phyloP scores from a whole-genome alignment of 2,888 invertebrate species.

The Sabellastarte sp. region DNA sequence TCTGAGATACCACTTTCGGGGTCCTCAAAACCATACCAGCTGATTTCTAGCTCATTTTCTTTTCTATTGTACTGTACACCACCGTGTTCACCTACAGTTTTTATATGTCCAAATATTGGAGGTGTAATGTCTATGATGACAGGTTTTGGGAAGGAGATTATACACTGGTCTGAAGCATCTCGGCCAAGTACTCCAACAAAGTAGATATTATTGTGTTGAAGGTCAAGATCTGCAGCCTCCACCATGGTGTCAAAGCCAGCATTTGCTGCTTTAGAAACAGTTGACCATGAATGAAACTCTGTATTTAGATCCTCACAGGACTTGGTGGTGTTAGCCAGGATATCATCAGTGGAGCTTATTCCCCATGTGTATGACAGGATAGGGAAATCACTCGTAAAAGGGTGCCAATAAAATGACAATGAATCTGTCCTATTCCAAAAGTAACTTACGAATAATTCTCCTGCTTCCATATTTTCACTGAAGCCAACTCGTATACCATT shows the following conservation, averaged over 20 bases:
- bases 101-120: not conserved
- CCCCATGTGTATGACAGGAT: not conserved
- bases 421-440: not conserved
- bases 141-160: not conserved
- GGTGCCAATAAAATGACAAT: not conserved
- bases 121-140: not conserved
- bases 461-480: not conserved
- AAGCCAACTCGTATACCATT: constrained; percentile 1
- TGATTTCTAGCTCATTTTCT: not conserved
- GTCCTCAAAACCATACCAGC: not conserved
- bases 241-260: not conserved
- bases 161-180: not conserved
- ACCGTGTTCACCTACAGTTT: not conserved
- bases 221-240: not conserved
- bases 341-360: not conserved
- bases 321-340: not conserved
- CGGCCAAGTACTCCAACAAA: not conserved
- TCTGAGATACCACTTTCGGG: not conserved
- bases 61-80: not conserved
- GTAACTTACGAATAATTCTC: not conserved
- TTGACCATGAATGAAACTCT: not conserved
- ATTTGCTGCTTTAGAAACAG: no score
- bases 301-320: not conserved
- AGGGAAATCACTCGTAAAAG: not conserved
- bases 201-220: not conserved